phyloP scores from a whole-genome alignment of 2,113 vertebrate genomes.

The Tympanuchus pallidicinctus region DNA sequence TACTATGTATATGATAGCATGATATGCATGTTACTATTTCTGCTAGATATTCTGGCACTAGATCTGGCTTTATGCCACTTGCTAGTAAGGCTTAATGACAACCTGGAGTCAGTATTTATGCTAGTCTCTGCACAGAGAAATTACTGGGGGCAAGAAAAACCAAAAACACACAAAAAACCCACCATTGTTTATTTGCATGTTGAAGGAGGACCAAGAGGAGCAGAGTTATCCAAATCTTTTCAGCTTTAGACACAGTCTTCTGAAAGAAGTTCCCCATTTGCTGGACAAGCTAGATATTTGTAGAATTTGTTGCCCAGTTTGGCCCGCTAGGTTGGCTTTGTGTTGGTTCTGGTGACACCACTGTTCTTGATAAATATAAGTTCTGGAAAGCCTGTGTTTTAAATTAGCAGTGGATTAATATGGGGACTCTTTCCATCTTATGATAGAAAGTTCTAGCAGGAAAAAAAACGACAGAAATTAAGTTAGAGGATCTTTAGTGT shows the following conservation, averaged over 20 bases:
- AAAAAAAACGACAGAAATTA: neutral
- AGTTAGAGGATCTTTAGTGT: neutral
- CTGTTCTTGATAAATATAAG: neutral
- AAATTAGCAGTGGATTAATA: neutral
- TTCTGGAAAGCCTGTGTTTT: neutral
- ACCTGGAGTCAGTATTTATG: neutral
- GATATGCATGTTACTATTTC: neutral
- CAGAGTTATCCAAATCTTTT: neutral
- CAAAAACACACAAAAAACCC: neutral
- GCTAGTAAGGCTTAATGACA: neutral
- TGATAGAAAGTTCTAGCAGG: neutral
- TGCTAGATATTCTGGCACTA: neutral
- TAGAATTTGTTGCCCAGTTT: rapidly evolving
- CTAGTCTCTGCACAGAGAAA: neutral
- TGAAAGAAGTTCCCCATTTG: neutral
- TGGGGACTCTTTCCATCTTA: neutral
- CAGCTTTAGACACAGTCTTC: neutral
- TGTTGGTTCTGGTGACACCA: neutral
- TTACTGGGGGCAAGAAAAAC: neutral
- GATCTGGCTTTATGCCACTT: neutral
- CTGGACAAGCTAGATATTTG: neutral
- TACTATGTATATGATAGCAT: neutral
- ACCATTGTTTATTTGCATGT: neutral
- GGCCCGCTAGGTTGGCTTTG: neutral
- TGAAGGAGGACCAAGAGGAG: neutral